Conservation (phyloP, 1,140 invertebrate species). For the Bemisia tabaci region DNA sequence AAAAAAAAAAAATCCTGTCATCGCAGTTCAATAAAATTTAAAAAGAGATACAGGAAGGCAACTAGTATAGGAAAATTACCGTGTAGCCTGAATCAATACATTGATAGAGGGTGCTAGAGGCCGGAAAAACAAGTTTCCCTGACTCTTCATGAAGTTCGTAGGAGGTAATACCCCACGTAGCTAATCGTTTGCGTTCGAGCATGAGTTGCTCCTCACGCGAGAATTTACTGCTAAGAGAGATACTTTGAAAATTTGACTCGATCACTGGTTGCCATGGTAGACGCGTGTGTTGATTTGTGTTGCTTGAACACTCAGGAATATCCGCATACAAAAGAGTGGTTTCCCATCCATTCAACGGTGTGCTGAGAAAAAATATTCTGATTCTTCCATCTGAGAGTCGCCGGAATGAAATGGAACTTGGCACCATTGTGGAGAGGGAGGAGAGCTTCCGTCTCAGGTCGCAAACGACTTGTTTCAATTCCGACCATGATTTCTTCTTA, state of each 20-base stretch:
- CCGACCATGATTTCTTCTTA: slow-evolving; percentile 49
- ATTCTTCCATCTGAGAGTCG: slow-evolving; percentile 56
- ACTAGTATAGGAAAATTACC: slow-evolving; percentile 36
- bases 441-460: slow-evolving; percentile 65
- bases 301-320: slow-evolving; percentile 40
- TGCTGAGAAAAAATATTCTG: slow-evolving; percentile 79
- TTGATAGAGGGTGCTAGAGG: slow-evolving; percentile 67
- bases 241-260: slow-evolving; percentile 54
- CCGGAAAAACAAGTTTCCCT: slow-evolving; percentile 80
- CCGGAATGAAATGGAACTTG: slow-evolving; percentile 64
- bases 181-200: slow-evolving; percentile 76
- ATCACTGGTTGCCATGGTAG: slow-evolving; percentile 56
- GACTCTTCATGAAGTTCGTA: slow-evolving; percentile 71
- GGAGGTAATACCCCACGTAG: slow-evolving; percentile 85
- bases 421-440: slow-evolving; percentile 54
- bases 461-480: slow-evolving; percentile 62
- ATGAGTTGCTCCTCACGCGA: slow-evolving; percentile 79
- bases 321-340: slow-evolving; percentile 77
- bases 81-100: slow-evolving; percentile 56
- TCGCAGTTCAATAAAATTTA: too few relatives aligned
- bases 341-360: slow-evolving; percentile 68
- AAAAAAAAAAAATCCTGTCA: neutral
- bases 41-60: too few relatives aligned
- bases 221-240: slow-evolving; percentile 37
- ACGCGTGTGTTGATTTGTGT: slow-evolving; percentile 28